phyloP scores from a whole-genome alignment of 2,888 invertebrate species.

The Himalopsyche tibetana region DNA sequence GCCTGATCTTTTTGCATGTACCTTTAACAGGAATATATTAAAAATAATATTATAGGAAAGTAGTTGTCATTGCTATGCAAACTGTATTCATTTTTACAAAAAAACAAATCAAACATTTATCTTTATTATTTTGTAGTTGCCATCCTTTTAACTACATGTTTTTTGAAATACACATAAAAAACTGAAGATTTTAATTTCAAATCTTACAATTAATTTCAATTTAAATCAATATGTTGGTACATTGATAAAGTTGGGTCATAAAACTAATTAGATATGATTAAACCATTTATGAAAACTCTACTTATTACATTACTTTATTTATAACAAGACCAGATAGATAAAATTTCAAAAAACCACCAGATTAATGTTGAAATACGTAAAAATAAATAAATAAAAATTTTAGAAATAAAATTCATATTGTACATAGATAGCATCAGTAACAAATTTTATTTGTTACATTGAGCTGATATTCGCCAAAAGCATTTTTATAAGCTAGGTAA shows the following conservation, averaged over 20 bases:
- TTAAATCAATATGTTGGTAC: slow-evolving; percentile 48
- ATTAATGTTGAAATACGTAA: slow-evolving; percentile 65
- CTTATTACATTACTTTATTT: slow-evolving; percentile 44
- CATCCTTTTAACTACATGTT: slow-evolving; percentile 64
- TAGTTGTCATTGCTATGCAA: not conserved
- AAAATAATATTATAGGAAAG: no score
- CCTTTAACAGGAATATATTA: no score
- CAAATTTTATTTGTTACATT: slow-evolving; percentile 13
- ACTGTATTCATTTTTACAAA: not conserved
- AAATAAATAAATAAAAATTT: slow-evolving; percentile 58
- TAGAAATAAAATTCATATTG: slow-evolving; percentile 20
- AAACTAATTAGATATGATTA: slow-evolving; percentile 45
- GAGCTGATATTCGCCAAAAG: not conserved
- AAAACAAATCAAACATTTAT: slow-evolving; percentile 46
- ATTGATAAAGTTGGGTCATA: slow-evolving; percentile 33
- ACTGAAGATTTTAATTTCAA: slow-evolving; percentile 52
- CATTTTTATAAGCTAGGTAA: slow-evolving; percentile 5
- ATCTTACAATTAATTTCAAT: slow-evolving; percentile 52
- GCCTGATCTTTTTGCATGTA: no score
- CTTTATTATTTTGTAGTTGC: slow-evolving; percentile 63
- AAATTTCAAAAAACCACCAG: slow-evolving; percentile 64
- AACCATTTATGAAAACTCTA: slow-evolving; percentile 36
- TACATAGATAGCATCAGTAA: not conserved
- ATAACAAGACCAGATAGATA: slow-evolving; percentile 64
- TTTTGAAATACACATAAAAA: slow-evolving; percentile 27